These are phyloP conservation scores for Amphiprion clarkii DNA, from an alignment of 2,797 vertebrate species.

Conservation along the genomic window DNA sequence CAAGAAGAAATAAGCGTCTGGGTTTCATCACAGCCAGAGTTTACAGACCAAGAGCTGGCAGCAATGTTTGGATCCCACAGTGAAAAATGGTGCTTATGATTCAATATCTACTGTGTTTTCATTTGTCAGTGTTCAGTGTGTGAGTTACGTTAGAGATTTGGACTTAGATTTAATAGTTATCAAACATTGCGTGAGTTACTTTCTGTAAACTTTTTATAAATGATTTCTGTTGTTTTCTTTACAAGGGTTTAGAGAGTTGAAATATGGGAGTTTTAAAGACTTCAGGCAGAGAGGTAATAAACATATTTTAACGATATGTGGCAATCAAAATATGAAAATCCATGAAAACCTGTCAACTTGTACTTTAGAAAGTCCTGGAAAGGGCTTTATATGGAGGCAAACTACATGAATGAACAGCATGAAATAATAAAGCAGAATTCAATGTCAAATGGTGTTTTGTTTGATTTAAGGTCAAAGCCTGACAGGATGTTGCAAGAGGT, in stretches of 20 bases:
- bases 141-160: neutral
- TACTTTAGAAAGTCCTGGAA: neutral
- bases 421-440: conserved; percentile 3
- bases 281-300: neutral
- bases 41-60: conserved; percentile 48
- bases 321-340: neutral
- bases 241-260: neutral
- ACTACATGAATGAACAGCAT: neutral
- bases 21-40: conserved; percentile 15
- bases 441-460: too few species aligned
- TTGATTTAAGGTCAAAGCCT: too few species aligned
- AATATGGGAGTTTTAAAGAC: neutral
- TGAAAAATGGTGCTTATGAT: conserved; percentile 7
- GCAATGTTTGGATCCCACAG: conserved; percentile 20
- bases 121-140: neutral
- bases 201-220: neutral
- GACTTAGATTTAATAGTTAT: neutral
- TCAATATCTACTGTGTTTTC: neutral
- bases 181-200: neutral
- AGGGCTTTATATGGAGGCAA: neutral
- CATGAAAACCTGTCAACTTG: neutral
- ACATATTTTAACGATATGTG: neutral
- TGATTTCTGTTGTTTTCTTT: neutral
- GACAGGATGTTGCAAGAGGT: too few species aligned
- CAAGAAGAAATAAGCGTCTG: neutral